Conservation (phyloP, 2,888 invertebrate genomes). For the Osmoderma eremita region DNA sequence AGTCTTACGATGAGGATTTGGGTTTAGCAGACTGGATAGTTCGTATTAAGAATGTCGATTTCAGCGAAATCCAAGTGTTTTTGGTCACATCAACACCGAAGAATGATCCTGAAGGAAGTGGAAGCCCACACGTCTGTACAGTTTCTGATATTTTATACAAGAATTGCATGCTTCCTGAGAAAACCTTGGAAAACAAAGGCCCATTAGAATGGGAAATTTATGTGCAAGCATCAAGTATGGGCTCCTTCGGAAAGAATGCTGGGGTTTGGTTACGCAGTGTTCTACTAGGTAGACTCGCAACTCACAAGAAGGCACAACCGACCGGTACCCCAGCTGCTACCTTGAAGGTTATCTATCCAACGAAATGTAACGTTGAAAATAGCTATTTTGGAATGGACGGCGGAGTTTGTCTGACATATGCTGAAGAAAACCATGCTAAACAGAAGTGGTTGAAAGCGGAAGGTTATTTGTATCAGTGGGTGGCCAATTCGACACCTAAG, state of each 20-base stretch:
- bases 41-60: constrained; percentile 80
- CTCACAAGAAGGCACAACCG: constrained; percentile 66
- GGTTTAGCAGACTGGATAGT: constrained; percentile 79
- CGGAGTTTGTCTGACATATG: constrained; percentile 90
- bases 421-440: constrained; percentile 74
- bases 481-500: constrained; percentile 74
- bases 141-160: constrained; percentile 73
- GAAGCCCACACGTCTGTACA: constrained; percentile 66
- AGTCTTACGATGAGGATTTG: constrained; percentile 76
- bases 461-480: constrained; percentile 84
- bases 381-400: constrained; percentile 88
- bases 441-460: constrained; percentile 90
- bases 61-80: constrained; percentile 83
- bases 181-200: constrained; percentile 59
- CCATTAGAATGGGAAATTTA: constrained; percentile 67
- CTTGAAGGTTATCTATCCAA: constrained; percentile 75
- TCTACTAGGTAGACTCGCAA: constrained; percentile 72
- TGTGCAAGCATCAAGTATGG: constrained; percentile 92
- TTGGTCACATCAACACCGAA: constrained; percentile 89
- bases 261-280: constrained; percentile 82
- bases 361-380: constrained; percentile 81
- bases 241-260: constrained; percentile 79
- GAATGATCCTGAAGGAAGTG: constrained; percentile 67
- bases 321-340: constrained; percentile 68
- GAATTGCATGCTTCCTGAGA: constrained; percentile 67